Evolutionary conservation across 2,888 invertebrate genomes (phyloP), one percentile per base, ranked within the genome.

Genomic region (Eueremaeus valkanovi): DNA sequence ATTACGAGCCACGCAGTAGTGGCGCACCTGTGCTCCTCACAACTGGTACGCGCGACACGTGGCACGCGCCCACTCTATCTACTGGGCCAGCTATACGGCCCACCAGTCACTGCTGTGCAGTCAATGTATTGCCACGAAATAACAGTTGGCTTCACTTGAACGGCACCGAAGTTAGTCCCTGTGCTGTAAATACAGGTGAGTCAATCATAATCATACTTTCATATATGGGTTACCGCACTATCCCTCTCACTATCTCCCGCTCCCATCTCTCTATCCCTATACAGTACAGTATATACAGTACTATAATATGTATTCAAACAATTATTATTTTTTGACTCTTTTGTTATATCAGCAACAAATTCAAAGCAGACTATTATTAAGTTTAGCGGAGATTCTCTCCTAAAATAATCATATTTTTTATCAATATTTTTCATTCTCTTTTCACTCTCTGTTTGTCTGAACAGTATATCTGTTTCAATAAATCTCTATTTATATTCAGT

Each of bases 141-240:
- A 58, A 58, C 58, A 58, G 58, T 58, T 58, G 58, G 58, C 27
- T 58, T 58, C 58, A 58, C 58, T 21, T 24, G 27, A 58, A 58
- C 16, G 58, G 58, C 27, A 58, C 58, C 29, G 27, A 58, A 24
- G 21, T 21, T 27, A 58, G 21, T 21, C 49, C 49, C 49, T 58
- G 58, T 58, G 58, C 58, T 58, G 58, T 29, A 58, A 58, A 58
- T 58, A 58, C 58, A 58, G 58, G 58, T 58, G 58, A 58, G 58
- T 58, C 58, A 24, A 58, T 24, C 24, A 49, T 49, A 49, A 49
- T 49, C 49, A 49, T 49, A 13, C 5, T 49, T 49, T 49, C 49
- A 18, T 49, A 49, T 49, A 49, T 49, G 49, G 49, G 49, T 49
- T 49, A 49, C 49, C 49, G 16, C 49, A n/a, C 49, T 13, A 9